phyloP scores from a whole-genome alignment of 2,113 vertebrate genomes.

The Hemiscyllium ocellatum region DNA sequence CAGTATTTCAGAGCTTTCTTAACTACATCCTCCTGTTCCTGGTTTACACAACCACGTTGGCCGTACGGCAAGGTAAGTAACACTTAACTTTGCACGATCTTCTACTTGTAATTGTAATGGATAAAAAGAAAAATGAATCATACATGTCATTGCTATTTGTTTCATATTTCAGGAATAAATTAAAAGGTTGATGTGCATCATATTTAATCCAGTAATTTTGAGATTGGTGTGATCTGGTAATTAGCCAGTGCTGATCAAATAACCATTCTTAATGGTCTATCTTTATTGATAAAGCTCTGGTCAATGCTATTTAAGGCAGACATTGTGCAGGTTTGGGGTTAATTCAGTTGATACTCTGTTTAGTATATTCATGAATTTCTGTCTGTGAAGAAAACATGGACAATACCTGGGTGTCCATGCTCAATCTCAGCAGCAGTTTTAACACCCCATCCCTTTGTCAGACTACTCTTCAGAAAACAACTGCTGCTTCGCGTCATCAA shows the following conservation, averaged over 20 bases:
- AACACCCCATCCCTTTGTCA: not conserved
- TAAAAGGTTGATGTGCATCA: not conserved
- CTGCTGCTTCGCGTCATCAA: not conserved
- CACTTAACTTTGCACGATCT: not conserved
- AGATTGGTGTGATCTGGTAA: not conserved
- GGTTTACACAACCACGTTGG: conserved; percentile 91
- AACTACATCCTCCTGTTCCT: conserved; percentile 93
- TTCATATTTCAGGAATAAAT: not conserved
- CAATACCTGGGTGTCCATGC: not conserved
- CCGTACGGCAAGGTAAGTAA: conserved; percentile 85
- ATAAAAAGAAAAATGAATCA: not conserved
- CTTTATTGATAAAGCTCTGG: not conserved
- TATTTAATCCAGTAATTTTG: not conserved
- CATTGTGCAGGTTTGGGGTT: not conserved
- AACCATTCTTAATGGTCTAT: not conserved
- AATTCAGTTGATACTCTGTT: not conserved
- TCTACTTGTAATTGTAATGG: conserved; percentile 5
- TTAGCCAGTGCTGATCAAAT: not conserved
- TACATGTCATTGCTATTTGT: not conserved
- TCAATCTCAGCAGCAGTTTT: not conserved
- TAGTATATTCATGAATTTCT: not conserved
- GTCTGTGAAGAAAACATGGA: not conserved
- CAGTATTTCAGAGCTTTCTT: conserved; percentile 94
- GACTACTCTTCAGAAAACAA: not conserved
- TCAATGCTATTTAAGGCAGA: not conserved